Conservation (phyloP, 2,888 invertebrate genomes). For the Leptinotarsa rubiginosa region DNA sequence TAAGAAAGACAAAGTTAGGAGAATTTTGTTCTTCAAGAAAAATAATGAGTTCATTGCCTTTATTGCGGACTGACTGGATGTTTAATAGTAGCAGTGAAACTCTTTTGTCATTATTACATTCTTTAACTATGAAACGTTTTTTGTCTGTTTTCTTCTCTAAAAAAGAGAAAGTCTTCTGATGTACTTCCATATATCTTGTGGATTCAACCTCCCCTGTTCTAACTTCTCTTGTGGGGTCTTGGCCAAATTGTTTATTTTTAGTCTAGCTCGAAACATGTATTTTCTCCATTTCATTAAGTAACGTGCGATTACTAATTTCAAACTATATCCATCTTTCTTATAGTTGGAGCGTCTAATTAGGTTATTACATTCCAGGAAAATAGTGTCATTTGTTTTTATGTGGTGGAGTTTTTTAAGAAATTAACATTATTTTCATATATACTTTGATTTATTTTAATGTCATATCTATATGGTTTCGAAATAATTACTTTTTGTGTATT, state of each 20-base stretch:
- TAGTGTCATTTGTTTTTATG: not conserved
- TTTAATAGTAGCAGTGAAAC: not conserved
- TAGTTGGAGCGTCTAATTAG: conserved; percentile 20
- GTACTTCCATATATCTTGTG: not conserved
- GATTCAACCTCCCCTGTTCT: not conserved
- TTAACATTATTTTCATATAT: conserved; percentile 19
- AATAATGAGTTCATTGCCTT: too few relatives aligned
- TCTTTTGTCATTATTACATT: conserved; percentile 14
- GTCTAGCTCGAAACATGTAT: not conserved
- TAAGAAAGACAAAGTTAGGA: too few relatives aligned
- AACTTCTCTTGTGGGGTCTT: not conserved
- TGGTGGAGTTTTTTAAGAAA: not conserved
- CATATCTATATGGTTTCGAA: too few relatives aligned
- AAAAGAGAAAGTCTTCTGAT: not conserved
- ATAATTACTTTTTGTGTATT: too few relatives aligned
- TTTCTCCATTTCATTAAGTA: not conserved
- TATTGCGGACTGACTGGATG: too few relatives aligned
- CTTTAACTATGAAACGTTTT: not conserved
- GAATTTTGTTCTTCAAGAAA: too few relatives aligned
- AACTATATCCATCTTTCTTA: conserved; percentile 1
- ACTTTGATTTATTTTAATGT: not conserved
- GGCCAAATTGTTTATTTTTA: not conserved
- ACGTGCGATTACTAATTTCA: not conserved
- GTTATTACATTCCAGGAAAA: conserved; percentile 11
- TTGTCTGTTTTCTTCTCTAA: not conserved